Evolutionary conservation across 2,797 vertebrate species (phyloP).

Genomic region (Melanotaenia boesemani): DNA sequence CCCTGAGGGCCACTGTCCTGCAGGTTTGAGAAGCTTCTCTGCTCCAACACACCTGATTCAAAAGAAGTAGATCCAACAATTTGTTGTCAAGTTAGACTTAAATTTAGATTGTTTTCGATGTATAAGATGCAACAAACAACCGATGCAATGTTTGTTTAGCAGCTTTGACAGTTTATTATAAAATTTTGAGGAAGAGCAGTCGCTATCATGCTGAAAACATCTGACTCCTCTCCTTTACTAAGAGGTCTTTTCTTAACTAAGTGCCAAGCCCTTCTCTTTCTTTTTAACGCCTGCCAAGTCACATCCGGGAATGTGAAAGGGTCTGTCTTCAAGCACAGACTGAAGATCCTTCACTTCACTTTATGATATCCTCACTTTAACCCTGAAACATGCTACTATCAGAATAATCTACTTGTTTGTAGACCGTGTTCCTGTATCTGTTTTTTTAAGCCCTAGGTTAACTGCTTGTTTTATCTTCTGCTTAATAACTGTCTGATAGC

Average conservation of each 20-base stretch:
- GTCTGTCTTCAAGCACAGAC: slow-evolving; percentile 59
- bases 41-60: not conserved
- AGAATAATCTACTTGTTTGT: slow-evolving; percentile 32
- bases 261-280: slow-evolving; percentile 55
- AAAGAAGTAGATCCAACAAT: not conserved
- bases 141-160: not conserved
- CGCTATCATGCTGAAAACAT: slow-evolving; percentile 44
- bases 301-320: slow-evolving; percentile 61
- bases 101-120: not conserved
- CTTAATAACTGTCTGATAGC: slow-evolving; percentile 31
- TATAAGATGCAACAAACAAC: not conserved
- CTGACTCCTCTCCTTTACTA: slow-evolving; percentile 32
- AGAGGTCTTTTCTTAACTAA: slow-evolving; percentile 55
- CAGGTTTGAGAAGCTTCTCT: not conserved
- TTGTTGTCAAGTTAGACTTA: not conserved
- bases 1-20: not conserved
- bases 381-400: slow-evolving; percentile 34
- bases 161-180: not conserved
- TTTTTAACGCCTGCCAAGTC: slow-evolving; percentile 65
- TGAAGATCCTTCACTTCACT: slow-evolving; percentile 47
- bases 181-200: slow-evolving; percentile 15
- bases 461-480: slow-evolving; percentile 35
- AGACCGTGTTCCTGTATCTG: not conserved
- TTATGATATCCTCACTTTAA: slow-evolving; percentile 39
- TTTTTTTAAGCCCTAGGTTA: not conserved